A percentile compares a stretch with the other conserved stretches of the same genome.
Evolutionary conservation across 2,797 vertebrate genomes (phyloP).

Genomic region (Coilia nasus): DNA sequence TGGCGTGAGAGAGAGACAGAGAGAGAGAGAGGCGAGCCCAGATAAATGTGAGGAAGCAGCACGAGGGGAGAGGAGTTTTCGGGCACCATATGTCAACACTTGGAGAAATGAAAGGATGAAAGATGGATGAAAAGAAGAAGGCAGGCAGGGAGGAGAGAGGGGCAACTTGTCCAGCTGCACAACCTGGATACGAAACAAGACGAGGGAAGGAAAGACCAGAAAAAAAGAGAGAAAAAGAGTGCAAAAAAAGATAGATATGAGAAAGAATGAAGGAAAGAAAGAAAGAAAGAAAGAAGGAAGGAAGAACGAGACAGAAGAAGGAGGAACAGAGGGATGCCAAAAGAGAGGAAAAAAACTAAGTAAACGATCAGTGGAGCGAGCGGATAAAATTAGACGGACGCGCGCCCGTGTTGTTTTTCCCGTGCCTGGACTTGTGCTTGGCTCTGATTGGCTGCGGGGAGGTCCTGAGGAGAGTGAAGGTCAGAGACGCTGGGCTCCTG

Average conservation of each 20-base stretch:
- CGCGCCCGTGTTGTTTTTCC: background rate
- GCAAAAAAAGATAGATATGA: background rate
- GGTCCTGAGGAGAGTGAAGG: constrained; percentile 24
- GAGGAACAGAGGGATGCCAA: background rate
- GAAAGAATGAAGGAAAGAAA: constrained; percentile 15
- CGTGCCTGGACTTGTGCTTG: background rate
- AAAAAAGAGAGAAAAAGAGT: constrained; percentile 56
- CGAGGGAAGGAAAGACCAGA: constrained; percentile 17
- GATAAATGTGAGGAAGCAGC: constrained; percentile 29
- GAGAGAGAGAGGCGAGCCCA: too few species aligned
- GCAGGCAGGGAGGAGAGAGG: constrained; percentile 46
- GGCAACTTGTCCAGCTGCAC: constrained; percentile 38
- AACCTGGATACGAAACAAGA: background rate
- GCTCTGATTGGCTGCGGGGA: background rate
- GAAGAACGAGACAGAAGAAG: background rate
- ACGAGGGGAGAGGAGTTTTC: constrained; percentile 28
- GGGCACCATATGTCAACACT: constrained; percentile 25
- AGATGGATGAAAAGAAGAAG: constrained; percentile 38
- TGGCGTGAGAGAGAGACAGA: too few species aligned
- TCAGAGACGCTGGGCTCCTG: constrained; percentile 15
- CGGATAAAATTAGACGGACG: background rate
- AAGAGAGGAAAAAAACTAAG: constrained; percentile 38
- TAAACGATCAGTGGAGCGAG: background rate
- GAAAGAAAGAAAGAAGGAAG: constrained; percentile 4
- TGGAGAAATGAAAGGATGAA: background rate